phyloP scores from a whole-genome alignment of 2,113 vertebrate genomes.

The Pachyramphus minor region DNA sequence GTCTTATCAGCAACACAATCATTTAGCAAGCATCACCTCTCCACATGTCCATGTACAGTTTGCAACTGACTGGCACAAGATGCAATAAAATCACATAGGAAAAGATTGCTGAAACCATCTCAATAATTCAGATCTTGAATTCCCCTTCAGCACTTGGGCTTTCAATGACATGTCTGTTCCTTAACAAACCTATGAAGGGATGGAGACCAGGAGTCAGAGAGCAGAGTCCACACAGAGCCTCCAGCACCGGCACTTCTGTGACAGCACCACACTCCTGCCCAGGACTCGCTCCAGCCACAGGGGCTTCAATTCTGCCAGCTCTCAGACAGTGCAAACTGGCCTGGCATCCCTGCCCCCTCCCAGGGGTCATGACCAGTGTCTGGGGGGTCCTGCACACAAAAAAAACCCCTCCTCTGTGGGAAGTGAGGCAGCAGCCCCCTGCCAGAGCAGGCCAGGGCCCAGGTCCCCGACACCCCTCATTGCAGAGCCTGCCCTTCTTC shows the following conservation, averaged over 20 bases:
- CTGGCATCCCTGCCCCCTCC: not conserved
- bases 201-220: not conserved
- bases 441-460: not conserved
- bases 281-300: not conserved
- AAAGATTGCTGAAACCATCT: not conserved
- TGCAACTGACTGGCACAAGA: not conserved
- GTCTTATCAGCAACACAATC: not conserved
- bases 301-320: not conserved
- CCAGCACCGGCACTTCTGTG: too few species aligned
- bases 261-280: accelerated
- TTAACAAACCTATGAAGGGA: accelerated
- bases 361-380: not conserved
- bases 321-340: accelerated
- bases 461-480: accelerated
- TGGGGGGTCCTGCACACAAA: accelerated
- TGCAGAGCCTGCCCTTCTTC: accelerated
- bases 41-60: accelerated
- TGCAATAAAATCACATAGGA: not conserved
- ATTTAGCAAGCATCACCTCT: not conserved
- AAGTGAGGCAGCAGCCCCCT: accelerated
- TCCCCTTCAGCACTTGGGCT: not conserved
- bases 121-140: not conserved
- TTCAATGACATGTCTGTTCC: accelerated
- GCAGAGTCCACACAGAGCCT: accelerated
- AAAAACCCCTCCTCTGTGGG: accelerated